Conservation (phyloP, 1,140 invertebrate genomes). For the Calephelis nemesis region DNA sequence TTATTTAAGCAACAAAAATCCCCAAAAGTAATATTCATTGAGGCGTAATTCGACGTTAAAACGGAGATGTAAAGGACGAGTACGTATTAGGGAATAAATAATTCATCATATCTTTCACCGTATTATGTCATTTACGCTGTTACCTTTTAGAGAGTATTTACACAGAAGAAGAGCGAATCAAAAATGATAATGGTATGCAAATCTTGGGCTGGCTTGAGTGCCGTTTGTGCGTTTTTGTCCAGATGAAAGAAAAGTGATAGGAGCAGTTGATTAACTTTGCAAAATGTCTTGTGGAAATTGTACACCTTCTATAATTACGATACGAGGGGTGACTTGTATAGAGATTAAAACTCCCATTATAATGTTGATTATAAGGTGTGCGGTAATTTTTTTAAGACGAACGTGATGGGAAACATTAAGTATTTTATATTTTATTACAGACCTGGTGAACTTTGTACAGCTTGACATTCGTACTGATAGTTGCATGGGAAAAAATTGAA, state of each 20-base stretch:
- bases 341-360: neutral
- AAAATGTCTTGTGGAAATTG: slow-evolving; percentile 3
- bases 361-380: no score
- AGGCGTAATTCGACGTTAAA: slow-evolving; percentile 63
- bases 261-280: slow-evolving; percentile 23
- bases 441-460: no score
- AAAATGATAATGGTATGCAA: slow-evolving; percentile 78
- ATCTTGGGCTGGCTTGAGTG: slow-evolving; percentile 59
- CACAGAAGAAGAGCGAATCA: slow-evolving; percentile 77
- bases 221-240: slow-evolving; percentile 24
- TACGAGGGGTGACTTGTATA: neutral
- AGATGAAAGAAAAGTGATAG: slow-evolving; percentile 22
- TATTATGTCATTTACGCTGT: slow-evolving; percentile 76
- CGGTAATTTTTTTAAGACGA: no score
- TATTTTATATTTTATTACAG: no score
- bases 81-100: slow-evolving; percentile 72
- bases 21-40: slow-evolving; percentile 74
- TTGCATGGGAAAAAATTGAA: no score
- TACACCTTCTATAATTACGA: slow-evolving; percentile 6
- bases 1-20: slow-evolving; percentile 77
- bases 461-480: no score
- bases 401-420: no score
- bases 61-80: slow-evolving; percentile 50
- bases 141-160: slow-evolving; percentile 73
- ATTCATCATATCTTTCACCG: slow-evolving; percentile 74